Percentiles rank a stretch among this genome's conserved stretches.
Evolutionary conservation across 2,888 invertebrate species (phyloP).

Genomic region (Drosophila maculinotata): DNA sequence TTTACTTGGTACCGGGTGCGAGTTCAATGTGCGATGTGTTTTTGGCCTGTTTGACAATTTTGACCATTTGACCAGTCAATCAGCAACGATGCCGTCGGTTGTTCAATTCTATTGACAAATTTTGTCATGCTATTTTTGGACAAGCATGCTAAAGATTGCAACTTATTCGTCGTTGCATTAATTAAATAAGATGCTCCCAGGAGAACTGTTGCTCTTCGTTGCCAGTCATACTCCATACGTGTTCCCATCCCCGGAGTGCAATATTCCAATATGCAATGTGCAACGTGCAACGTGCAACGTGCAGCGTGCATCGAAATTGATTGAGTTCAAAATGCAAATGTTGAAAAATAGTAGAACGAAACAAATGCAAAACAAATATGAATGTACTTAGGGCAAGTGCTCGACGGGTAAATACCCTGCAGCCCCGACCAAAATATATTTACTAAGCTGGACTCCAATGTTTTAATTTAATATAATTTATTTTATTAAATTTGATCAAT

Average conservation of each 20-base stretch:
- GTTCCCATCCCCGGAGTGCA: not conserved
- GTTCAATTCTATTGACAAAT: constrained; percentile 17
- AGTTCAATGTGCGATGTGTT: constrained; percentile 47
- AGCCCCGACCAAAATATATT: not conserved
- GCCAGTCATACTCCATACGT: not conserved
- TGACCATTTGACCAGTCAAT: constrained; percentile 47
- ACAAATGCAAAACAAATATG: constrained; percentile 9
- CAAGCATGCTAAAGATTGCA: constrained; percentile 40
- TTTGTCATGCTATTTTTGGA: constrained; percentile 18
- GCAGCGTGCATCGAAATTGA: constrained; percentile 21
- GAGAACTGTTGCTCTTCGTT: not conserved
- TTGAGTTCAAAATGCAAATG: constrained; percentile 40
- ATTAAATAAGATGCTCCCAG: constrained; percentile 49
- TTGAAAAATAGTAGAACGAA: constrained; percentile 15
- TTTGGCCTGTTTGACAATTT: constrained; percentile 10
- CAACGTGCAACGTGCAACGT: constrained; percentile 5
- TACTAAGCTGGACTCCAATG: not conserved
- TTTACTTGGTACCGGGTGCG: constrained; percentile 8
- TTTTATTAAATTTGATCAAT: not conserved
- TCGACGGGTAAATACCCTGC: not conserved
- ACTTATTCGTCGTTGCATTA: constrained; percentile 53
- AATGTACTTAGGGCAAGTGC: not conserved
- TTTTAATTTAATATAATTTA: not conserved
- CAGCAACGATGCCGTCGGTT: constrained; percentile 18
- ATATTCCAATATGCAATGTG: constrained; percentile 5